Conservation (phyloP, 2,888 invertebrate species). For the Caenorhabditis panamensis region DNA sequence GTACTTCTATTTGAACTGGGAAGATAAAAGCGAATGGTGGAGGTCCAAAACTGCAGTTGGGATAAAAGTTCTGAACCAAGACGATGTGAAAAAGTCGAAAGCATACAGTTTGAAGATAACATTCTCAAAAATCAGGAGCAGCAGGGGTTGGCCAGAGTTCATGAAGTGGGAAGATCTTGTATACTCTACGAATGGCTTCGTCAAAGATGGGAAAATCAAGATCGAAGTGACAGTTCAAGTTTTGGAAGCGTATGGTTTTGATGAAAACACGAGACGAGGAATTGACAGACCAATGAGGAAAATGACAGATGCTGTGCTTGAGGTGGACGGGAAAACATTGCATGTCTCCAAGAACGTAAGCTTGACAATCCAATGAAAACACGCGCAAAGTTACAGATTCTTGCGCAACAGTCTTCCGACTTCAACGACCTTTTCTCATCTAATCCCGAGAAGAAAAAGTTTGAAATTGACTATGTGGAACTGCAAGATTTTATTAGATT, state of each 20-base stretch:
- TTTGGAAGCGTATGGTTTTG: not conserved
- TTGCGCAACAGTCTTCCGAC: no score
- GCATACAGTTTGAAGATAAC: no score
- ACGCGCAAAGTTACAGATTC: not conserved
- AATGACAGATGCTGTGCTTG: not conserved
- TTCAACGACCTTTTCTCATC: no score
- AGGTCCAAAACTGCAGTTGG: no score
- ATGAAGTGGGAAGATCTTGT: not conserved
- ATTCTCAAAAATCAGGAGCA: not conserved
- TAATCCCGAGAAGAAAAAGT: no score
- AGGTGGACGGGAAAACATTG: not conserved
- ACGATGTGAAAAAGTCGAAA: not conserved
- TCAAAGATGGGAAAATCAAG: not conserved
- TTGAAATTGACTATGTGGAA: not conserved
- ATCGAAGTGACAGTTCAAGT: not conserved
- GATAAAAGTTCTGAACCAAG: not conserved
- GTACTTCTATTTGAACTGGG: not conserved
- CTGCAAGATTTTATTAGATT: not conserved
- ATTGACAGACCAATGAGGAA: not conserved
- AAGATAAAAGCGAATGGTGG: not conserved
- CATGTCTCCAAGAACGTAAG: not conserved
- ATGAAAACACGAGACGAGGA: not conserved
- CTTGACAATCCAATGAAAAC: not conserved
- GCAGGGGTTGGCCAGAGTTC: not conserved
- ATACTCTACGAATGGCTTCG: not conserved